Conservation (phyloP, 2,888 invertebrate species). For the Xestia ashworthii region DNA sequence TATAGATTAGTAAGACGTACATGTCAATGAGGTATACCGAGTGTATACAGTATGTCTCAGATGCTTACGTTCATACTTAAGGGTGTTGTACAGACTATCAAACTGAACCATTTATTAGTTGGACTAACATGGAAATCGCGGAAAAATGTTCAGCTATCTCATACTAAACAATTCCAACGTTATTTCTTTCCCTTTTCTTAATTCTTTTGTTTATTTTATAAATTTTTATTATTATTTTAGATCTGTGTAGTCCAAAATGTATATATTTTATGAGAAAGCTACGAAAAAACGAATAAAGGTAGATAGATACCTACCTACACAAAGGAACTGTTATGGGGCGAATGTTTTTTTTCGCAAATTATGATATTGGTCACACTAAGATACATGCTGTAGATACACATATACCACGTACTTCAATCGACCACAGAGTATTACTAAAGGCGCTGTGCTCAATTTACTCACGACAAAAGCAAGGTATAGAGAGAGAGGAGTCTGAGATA, state of each 20-base stretch:
- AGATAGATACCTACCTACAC: neutral
- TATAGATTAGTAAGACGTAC: neutral
- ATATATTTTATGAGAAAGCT: too few species aligned
- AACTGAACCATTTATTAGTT: neutral
- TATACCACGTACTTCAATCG: neutral
- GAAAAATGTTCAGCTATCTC: neutral
- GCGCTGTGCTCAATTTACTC: constrained; percentile 16
- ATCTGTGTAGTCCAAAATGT: too few species aligned
- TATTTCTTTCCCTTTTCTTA: too few species aligned
- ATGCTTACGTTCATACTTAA: neutral
- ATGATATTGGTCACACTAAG: neutral
- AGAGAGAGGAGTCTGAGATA: constrained; percentile 10
- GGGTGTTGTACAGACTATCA: neutral
- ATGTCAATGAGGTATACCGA: too few species aligned
- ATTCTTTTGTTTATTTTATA: too few species aligned
- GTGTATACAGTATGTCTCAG: neutral
- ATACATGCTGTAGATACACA: neutral
- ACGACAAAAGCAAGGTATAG: constrained; percentile 18
- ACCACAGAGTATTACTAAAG: constrained; percentile 13
- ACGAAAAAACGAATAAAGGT: too few species aligned
- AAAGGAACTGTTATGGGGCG: neutral
- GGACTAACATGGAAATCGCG: neutral
- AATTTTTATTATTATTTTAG: too few species aligned
- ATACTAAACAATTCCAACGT: neutral
- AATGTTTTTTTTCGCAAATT: neutral